Evolutionary conservation across 2,888 invertebrate genomes (phyloP).

Genomic region (Ashinkailepas kermadecensis): DNA sequence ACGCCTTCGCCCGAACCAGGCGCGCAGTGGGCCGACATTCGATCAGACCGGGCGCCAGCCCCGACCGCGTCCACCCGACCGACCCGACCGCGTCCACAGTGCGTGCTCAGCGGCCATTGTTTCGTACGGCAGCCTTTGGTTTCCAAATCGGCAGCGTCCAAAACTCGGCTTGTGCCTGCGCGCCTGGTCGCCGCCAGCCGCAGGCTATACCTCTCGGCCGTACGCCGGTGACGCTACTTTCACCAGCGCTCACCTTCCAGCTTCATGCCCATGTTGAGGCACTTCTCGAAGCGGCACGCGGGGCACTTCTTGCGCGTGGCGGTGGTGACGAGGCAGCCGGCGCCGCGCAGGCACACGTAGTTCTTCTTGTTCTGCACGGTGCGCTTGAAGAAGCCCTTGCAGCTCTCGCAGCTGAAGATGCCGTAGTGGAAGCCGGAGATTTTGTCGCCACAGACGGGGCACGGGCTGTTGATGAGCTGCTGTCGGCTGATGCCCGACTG

Average conservation of each 20-base stretch:
- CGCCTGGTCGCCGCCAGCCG: too few species aligned
- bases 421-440: conserved; percentile 97
- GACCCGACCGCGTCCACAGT: too few species aligned
- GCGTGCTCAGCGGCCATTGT: too few species aligned
- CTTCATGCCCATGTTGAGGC: conserved; percentile 92
- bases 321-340: conserved; percentile 84
- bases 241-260: conserved; percentile 60
- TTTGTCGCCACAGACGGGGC: conserved; percentile 91
- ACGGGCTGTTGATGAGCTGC: conserved; percentile 84
- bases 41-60: too few species aligned
- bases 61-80: too few species aligned
- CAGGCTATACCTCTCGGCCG: too few species aligned
- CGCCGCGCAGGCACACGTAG: conserved; percentile 85
- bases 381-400: conserved; percentile 96
- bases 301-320: conserved; percentile 94
- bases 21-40: too few species aligned
- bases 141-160: too few species aligned
- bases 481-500: conserved; percentile 75
- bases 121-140: too few species aligned
- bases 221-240: too few species aligned
- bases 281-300: conserved; percentile 92
- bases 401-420: conserved; percentile 94
- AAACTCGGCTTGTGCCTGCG: too few species aligned
- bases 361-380: conserved; percentile 98
- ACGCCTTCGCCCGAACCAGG: too few species aligned